These are phyloP conservation scores for Hedya salicella DNA, from an alignment of 2,888 invertebrate genomes.

Conservation along the genomic window DNA sequence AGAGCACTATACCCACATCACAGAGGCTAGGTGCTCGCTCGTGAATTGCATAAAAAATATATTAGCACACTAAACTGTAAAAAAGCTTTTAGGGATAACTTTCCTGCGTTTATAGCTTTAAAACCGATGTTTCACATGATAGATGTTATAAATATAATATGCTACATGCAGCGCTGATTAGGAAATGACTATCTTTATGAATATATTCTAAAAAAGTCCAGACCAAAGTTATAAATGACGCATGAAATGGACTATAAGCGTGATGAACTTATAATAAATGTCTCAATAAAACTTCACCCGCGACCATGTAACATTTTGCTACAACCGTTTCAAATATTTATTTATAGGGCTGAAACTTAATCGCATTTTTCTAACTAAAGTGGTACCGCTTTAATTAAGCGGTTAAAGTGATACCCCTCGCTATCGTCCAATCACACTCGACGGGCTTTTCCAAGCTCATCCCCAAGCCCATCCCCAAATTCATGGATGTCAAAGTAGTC, in stretches of 20 bases:
- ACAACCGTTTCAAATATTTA: conserved; percentile 15
- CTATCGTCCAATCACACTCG: conserved; percentile 28
- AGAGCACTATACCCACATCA: neutral
- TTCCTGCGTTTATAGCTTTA: too few species aligned
- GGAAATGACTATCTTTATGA: too few species aligned
- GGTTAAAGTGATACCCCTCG: conserved; percentile 29
- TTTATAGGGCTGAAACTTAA: conserved; percentile 29
- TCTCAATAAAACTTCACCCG: neutral
- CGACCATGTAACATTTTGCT: neutral
- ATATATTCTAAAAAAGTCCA: neutral
- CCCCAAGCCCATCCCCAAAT: conserved; percentile 47
- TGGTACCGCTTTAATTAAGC: conserved; percentile 15
- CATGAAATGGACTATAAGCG: neutral
- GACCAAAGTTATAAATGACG: neutral
- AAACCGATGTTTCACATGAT: too few species aligned
- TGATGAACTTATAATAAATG: neutral
- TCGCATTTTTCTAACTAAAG: conserved; percentile 16
- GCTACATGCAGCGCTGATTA: too few species aligned
- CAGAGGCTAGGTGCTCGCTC: neutral
- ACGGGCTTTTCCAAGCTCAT: conserved; percentile 46
- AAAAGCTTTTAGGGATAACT: too few species aligned
- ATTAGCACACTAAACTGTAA: too few species aligned
- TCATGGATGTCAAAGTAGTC: neutral
- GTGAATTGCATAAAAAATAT: too few species aligned
- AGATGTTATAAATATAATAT: too few species aligned